Conservation (phyloP, 2,113 vertebrate genomes). For the Brachyhypopomus gauderio region DNA sequence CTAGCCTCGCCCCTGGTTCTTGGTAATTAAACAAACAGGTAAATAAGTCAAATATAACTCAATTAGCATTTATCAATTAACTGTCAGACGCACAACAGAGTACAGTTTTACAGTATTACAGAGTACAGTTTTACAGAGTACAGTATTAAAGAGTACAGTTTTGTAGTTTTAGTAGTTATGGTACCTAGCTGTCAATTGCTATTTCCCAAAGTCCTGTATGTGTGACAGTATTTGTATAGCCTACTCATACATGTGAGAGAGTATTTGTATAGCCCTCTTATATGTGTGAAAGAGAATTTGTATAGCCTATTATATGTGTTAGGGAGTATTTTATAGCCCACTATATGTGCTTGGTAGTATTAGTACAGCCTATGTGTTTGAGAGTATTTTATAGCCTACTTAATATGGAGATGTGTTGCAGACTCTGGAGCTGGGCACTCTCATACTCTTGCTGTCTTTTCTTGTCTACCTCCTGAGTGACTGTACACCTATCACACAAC, state of each 20-base stretch:
- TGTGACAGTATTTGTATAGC: neutral
- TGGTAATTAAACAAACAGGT: no score
- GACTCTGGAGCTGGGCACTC: slow-evolving; percentile 82
- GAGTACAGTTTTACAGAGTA: neutral
- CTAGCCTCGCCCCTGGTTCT: no score
- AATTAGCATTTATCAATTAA: no score
- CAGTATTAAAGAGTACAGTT: neutral
- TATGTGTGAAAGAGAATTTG: neutral
- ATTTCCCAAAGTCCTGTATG: neutral
- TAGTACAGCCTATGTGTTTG: no score
- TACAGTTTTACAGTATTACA: no score
- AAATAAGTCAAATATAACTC: no score
- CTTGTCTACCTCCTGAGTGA: slow-evolving; percentile 92
- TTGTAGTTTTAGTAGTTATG: neutral
- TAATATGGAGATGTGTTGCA: slow-evolving; percentile 87
- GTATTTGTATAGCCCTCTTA: neutral
- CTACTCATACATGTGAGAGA: no score
- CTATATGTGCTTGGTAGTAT: slow-evolving; percentile 46
- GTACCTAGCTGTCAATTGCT: neutral
- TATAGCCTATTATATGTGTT: no score
- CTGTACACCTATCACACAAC: slow-evolving; percentile 92
- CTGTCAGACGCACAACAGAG: neutral
- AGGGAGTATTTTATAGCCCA: slow-evolving; percentile 58
- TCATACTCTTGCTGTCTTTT: slow-evolving; percentile 89
- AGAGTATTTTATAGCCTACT: slow-evolving; percentile 69